Base-by-base conservation (phyloP, 2,797 vertebrate species). In the Melanotaenia pygmaea region DNA sequence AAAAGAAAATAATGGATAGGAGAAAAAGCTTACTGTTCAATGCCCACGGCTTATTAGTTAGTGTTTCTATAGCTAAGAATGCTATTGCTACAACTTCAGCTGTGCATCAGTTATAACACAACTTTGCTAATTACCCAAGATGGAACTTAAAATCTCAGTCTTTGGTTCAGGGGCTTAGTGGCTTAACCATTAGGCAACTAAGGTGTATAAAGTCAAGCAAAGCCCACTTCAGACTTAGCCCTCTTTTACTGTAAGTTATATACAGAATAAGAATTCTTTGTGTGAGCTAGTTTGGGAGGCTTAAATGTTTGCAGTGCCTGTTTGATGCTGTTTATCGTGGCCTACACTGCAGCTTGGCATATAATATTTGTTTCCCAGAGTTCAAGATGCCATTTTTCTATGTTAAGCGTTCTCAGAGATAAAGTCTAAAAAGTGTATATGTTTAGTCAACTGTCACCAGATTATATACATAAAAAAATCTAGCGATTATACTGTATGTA, bases 91-190 rank as follows among this genome's bases (percentile, higher is more conserved):
- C 50, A 3, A 53, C n/a, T 24, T 24, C n/a, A n/a, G 50, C 22
- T 53, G 9, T 4, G 50, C 11, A 24, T 6, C 4, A 53, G 13
- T 53, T 24, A 12, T 22, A 22, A 53, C 22, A 53, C 1, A 24
- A 51, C 9, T n/a, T 9, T 22, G 26, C 18, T 30, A 10, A 30
- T 57, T 22, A 67, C 26, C 28, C 24, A 11, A 67, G 80, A 87
- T 84, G 81, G 69, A 87, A 89, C 77, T 89, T 18, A 56, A 93
- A 90, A 86, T 82, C 84, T 89, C 82, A 88, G 90, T 88, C 86
- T 82, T 87, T 89, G 85, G 85, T 85, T 82, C 72, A 45, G 4
- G 5, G 43, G 43, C 43, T 45, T 5, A 18, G 78, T 86, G 83
- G 81, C 83, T 89, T 88, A 88, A 87, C 87, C 87, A 84, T 86